Conservation (phyloP, 2,797 vertebrate genomes). For the Cryptoprocta ferox region DNA sequence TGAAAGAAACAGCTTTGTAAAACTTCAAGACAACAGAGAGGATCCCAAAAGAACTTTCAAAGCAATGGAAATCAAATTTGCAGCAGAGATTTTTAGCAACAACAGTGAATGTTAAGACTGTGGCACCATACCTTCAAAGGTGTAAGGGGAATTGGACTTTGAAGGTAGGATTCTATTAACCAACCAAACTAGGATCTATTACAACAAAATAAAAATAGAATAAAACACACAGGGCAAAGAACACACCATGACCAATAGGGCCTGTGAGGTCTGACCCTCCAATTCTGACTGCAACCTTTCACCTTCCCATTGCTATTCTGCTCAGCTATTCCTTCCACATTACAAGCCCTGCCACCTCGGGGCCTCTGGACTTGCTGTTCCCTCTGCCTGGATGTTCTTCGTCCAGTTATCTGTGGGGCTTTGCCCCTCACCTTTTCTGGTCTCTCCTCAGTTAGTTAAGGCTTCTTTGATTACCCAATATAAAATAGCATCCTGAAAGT, state of each 20-base stretch:
- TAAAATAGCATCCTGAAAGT: not conserved
- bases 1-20: not conserved
- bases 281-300: not conserved
- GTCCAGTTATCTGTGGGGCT: not conserved
- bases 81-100: not conserved
- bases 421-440: not conserved
- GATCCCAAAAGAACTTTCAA: not conserved
- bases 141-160: not conserved
- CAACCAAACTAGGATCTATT: constrained; percentile 4
- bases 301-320: not conserved
- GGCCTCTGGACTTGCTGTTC: not conserved
- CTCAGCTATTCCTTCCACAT: not conserved
- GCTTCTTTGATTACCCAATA: not conserved
- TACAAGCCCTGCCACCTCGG: not conserved
- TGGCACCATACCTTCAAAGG: not conserved
- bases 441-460: not conserved
- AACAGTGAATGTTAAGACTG: not conserved
- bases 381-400: not conserved
- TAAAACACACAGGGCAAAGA: not conserved
- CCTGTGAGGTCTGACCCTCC: not conserved
- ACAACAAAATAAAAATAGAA: not conserved
- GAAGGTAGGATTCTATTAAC: not conserved
- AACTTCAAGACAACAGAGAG: not conserved
- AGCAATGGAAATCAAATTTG: not conserved
- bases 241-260: not conserved